Conservation (phyloP, 1,140 invertebrate species). For the Acyrthosiphon pisum region DNA sequence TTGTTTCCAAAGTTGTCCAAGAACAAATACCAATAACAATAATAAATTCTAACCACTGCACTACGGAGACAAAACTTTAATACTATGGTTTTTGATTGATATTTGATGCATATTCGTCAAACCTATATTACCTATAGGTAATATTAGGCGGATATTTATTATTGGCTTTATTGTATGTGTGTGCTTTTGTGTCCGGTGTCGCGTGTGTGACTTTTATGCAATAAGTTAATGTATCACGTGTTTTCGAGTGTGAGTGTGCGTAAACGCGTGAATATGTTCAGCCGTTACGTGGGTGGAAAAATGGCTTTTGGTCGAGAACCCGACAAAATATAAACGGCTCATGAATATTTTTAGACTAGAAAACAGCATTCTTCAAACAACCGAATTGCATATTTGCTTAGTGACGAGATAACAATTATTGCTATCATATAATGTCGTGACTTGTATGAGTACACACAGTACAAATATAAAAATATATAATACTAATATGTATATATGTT, state of each 20-base stretch:
- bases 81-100: neutral
- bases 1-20: neutral
- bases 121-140: neutral
- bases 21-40: too few relatives aligned
- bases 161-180: neutral
- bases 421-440: neutral
- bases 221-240: neutral
- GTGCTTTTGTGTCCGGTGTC: neutral
- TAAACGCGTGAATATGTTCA: neutral
- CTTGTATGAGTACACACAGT: neutral
- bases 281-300: constrained; percentile 19
- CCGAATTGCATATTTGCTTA: constrained; percentile 35
- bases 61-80: neutral
- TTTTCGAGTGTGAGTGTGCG: neutral
- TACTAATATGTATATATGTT: neutral
- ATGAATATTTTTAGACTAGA: constrained; percentile 48
- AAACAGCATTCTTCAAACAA: constrained; percentile 39
- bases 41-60: too few relatives aligned
- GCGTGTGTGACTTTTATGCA: too few relatives aligned
- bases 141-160: neutral
- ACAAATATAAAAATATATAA: neutral
- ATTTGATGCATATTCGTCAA: neutral
- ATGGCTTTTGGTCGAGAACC: constrained; percentile 27
- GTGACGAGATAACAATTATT: constrained; percentile 25
- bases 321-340: constrained; percentile 35